A percentile compares a stretch with the other conserved stretches of the same genome.
Evolutionary conservation across 1,140 invertebrate genomes (phyloP).

Genomic region (Euglossa dilemma): DNA sequence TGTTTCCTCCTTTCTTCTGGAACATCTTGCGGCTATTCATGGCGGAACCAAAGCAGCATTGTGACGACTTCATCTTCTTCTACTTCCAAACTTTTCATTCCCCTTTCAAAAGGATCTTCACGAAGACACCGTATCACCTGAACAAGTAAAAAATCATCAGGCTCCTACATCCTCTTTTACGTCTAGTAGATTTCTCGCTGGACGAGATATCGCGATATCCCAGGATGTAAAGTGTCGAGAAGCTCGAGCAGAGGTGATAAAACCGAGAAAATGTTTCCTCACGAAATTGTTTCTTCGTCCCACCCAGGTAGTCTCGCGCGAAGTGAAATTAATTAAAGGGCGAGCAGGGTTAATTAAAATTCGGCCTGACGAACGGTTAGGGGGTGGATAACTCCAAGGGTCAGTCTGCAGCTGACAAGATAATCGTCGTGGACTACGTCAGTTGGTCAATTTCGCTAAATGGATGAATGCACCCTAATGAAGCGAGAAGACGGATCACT

Average conservation of each 20-base stretch:
- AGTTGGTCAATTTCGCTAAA: slow-evolving; percentile 65
- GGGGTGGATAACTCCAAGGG: slow-evolving; percentile 34
- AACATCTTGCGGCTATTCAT: slow-evolving; percentile 28
- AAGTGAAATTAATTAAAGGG: slow-evolving; percentile 42
- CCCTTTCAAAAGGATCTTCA: not conserved
- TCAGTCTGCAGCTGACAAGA: slow-evolving; percentile 48
- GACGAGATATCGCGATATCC: too few relatives aligned
- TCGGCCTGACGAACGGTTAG: slow-evolving; percentile 30
- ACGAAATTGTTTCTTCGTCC: not conserved
- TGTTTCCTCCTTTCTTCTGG: slow-evolving; percentile 3
- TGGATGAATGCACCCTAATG: slow-evolving; percentile 53
- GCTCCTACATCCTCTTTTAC: too few relatives aligned
- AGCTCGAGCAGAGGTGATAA: too few relatives aligned
- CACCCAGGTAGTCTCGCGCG: not conserved
- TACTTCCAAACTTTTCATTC: not conserved
- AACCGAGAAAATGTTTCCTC: too few relatives aligned
- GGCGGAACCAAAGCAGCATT: not conserved
- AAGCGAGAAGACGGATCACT: slow-evolving; percentile 56
- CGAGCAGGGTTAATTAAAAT: slow-evolving; percentile 57
- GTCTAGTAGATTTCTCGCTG: too few relatives aligned
- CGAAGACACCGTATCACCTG: not conserved
- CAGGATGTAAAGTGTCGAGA: too few relatives aligned
- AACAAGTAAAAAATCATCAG: not conserved
- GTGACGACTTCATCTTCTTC: not conserved
- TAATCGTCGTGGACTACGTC: slow-evolving; percentile 49